Evolutionary conservation across 2,797 vertebrate genomes (phyloP).

Genomic region (Eurystomus glaucurus): DNA sequence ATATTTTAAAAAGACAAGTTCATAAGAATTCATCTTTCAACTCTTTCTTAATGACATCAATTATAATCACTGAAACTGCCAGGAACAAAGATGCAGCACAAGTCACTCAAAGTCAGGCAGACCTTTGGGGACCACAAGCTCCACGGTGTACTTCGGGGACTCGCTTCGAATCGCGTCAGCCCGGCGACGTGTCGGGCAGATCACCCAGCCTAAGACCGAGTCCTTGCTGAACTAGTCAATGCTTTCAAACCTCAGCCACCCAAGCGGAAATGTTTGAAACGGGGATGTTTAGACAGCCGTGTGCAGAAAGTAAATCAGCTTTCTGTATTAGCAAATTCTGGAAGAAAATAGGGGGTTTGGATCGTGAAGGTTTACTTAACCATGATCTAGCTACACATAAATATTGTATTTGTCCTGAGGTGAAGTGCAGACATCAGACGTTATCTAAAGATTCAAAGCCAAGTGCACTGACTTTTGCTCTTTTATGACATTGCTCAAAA

Average conservation of each 20-base stretch:
- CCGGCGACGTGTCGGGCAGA: background rate
- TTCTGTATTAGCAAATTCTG: background rate
- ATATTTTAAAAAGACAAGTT: background rate
- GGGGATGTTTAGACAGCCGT: background rate
- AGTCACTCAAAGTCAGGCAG: background rate
- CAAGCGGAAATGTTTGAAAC: background rate
- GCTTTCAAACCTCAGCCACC: background rate
- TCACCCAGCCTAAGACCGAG: background rate
- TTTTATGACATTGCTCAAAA: constrained; percentile 15
- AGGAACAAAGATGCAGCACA: background rate
- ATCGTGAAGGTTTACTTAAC: constrained; percentile 5
- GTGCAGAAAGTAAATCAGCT: background rate
- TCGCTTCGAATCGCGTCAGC: background rate
- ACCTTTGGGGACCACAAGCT: background rate
- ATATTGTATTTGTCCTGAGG: constrained; percentile 28
- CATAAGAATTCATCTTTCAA: background rate
- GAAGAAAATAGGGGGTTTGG: background rate
- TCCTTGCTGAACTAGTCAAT: background rate
- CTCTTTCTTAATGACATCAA: background rate
- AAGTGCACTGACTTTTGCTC: constrained; percentile 34
- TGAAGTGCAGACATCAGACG: background rate
- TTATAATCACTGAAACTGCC: background rate
- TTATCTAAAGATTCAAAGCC: constrained; percentile 21
- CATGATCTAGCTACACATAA: background rate
- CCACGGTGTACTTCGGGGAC: background rate